Base-by-base conservation (phyloP, 2,113 vertebrate species). In the Bufo bufo region DNA sequence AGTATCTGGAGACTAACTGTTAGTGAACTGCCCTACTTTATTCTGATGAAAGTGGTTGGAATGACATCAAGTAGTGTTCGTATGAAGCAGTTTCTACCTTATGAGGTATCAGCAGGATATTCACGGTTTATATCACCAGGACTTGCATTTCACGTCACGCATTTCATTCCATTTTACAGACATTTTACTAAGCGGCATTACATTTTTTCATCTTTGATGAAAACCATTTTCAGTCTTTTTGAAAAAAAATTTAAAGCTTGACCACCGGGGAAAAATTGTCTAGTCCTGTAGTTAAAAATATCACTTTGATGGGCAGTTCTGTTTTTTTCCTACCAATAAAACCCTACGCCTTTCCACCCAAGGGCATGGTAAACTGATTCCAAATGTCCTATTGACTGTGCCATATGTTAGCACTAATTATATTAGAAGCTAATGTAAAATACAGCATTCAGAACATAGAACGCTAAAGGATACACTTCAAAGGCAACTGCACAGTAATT, bases 351-450 rank as follows among this genome's bases (percentile, higher is more conserved):
- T 94, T 93, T 92, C 92, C 91, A 91, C 94, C 94, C 95, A 94
- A 94, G 90, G 91, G 92, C 93, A 92, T 94, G 93, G 93, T 93
- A 93, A 94, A 95, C 93, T 92, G 94, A 92, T 94, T 94, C 93
- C 93, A 94, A 93, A 92, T 93, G 94, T 95, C 93, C 91, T 91
- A 84, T 93, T 95, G 94, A 94, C 94, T 93, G 92, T 92, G 93
- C 94, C 95, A 96, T 95, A 95, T 95, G 94, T 95, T 95, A 92
- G 94, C 91, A 93, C 94, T 96, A 95, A 95, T 96, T 95, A 95
- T 95, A 95, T 95, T 95, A 93, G 95, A 95, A 93, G 92, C 93
- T 93, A 93, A 92, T 93, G 93, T 87, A 92, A 92, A 95, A 93
- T 93, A 93, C 94, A 94, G 94, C 92, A 92, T 89, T 89, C 92